phyloP scores from a whole-genome alignment of 2,888 invertebrate species.

The Netelia fuscicornis region DNA sequence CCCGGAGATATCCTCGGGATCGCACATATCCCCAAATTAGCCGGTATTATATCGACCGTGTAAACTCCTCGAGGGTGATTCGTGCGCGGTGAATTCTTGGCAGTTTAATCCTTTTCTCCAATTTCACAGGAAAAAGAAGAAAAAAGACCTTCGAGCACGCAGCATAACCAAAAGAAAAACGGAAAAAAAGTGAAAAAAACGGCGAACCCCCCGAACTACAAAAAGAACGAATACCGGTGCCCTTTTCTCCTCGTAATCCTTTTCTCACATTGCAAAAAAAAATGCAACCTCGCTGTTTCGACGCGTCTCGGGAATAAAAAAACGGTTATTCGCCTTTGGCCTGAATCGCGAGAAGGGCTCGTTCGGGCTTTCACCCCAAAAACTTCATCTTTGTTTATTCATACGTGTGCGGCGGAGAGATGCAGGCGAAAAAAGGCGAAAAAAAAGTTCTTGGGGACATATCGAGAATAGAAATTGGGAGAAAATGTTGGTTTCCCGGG shows the following conservation, averaged over 20 bases:
- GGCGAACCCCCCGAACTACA: conserved; percentile 56
- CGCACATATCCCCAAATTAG: conserved; percentile 53
- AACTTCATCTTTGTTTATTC: conserved; percentile 68
- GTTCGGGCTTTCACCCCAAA: conserved; percentile 44
- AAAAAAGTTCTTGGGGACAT: conserved; percentile 58
- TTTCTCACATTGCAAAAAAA: conserved; percentile 72
- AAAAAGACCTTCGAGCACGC: conserved; percentile 62
- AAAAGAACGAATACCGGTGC: conserved; percentile 62
- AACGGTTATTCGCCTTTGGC: conserved; percentile 29
- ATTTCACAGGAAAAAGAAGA: conserved; percentile 74
- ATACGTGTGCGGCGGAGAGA: conserved; percentile 51
- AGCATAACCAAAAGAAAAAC: conserved; percentile 61
- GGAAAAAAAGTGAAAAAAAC: conserved; percentile 35
- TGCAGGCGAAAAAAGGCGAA: conserved; percentile 45
- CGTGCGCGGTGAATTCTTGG: conserved; percentile 51
- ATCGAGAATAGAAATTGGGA: conserved; percentile 65
- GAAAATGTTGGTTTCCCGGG: conserved; percentile 47
- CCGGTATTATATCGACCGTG: conserved; percentile 53
- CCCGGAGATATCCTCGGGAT: conserved; percentile 48
- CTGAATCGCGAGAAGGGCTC: conserved; percentile 35
- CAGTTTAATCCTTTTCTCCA: conserved; percentile 82
- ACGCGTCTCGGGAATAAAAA: conserved; percentile 42
- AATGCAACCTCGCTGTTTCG: conserved; percentile 29
- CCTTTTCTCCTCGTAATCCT: conserved; percentile 71
- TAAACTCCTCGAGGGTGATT: conserved; percentile 49